A percentile compares a stretch with the other conserved stretches of the same genome.
Evolutionary conservation across 2,888 invertebrate species (phyloP).

Genomic region (Phymatocera aterrima): DNA sequence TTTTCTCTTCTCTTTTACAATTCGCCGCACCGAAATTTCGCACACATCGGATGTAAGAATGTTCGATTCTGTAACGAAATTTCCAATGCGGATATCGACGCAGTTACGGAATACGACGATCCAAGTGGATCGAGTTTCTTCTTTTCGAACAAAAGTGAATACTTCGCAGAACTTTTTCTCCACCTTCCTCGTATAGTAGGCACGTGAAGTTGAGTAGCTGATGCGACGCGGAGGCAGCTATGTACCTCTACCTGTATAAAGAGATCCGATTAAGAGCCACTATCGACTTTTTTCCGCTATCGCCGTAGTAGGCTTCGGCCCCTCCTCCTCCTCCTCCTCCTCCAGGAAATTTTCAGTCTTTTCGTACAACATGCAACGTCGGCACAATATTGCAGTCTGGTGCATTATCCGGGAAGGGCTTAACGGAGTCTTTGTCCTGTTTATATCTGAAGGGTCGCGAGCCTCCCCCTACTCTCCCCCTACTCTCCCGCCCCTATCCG

Average conservation of each 20-base stretch:
- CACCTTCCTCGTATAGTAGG: too few species aligned
- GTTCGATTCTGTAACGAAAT: not conserved
- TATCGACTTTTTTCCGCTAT: conserved; percentile 37
- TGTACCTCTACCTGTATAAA: too few species aligned
- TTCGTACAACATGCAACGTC: conserved; percentile 5
- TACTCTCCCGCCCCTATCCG: too few species aligned
- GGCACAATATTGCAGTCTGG: conserved; percentile 52
- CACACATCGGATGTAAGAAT: not conserved
- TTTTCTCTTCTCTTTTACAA: not conserved
- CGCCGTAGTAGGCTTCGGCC: not conserved
- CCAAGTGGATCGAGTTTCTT: too few species aligned
- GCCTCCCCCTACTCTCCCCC: too few species aligned
- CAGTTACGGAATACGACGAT: too few species aligned
- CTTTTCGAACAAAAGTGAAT: too few species aligned
- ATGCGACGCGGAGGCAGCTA: too few species aligned
- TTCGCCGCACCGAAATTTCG: not conserved
- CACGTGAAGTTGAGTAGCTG: too few species aligned
- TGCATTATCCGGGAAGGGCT: conserved; percentile 67
- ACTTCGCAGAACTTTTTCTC: too few species aligned
- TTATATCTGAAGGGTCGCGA: conserved; percentile 64
- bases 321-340: not conserved
- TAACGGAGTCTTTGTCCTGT: conserved; percentile 66
- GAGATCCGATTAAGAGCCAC: conserved; percentile 27
- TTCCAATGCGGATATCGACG: not conserved
- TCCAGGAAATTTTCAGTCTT: not conserved